These are phyloP conservation scores for Heliocidaris tuberculata DNA, from an alignment of 35 echinoderm and acorn worm species.

Conservation along the genomic window DNA sequence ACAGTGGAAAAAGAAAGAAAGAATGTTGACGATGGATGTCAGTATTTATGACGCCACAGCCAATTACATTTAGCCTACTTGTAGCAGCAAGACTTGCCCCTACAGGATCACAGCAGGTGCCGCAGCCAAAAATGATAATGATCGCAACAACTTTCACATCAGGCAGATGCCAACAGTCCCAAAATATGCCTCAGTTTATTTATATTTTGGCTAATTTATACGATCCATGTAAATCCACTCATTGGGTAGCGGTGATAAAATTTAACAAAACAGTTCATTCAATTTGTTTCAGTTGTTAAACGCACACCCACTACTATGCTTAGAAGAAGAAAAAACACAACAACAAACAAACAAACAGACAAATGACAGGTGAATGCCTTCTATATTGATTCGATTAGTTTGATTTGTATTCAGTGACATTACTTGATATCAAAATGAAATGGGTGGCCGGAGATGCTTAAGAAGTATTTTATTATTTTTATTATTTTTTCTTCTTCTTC, in stretches of 20 bases:
- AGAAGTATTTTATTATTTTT: not conserved
- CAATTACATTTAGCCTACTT: no score
- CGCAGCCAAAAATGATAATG: no score
- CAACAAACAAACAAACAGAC: not conserved
- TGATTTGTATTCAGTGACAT: not conserved
- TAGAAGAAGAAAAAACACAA: not conserved
- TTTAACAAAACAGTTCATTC: not conserved
- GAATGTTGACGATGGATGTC: no score
- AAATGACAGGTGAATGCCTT: not conserved
- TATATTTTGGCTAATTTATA: no score
- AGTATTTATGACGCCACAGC: no score
- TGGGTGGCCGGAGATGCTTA: not conserved
- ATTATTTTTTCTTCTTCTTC: not conserved
- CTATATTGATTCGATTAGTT: not conserved
- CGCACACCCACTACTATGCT: not conserved
- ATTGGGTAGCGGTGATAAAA: not conserved
- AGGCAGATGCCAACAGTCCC: no score
- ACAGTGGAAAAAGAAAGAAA: no score
- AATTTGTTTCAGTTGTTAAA: not conserved
- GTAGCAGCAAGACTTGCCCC: no score
- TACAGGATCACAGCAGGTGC: no score
- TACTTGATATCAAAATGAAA: not conserved
- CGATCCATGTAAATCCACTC: no score
- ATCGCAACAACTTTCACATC: no score
- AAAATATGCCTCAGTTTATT: no score